These are phyloP conservation scores for Archilochus colubris DNA, from an alignment of 2,113 vertebrate genomes.

Conservation along the genomic window DNA sequence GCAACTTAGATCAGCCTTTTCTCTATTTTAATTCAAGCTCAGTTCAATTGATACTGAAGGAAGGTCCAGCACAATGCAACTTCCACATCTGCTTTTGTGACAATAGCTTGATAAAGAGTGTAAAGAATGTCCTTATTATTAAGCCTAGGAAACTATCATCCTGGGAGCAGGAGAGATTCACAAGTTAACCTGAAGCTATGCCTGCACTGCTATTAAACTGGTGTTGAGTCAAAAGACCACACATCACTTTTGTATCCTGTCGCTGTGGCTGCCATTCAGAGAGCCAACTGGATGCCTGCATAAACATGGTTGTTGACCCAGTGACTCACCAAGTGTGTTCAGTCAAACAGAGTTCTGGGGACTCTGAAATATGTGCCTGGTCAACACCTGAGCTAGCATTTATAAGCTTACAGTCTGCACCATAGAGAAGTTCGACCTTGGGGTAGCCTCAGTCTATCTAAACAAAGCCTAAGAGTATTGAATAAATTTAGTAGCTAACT, in stretches of 20 bases:
- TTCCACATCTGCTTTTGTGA: background rate
- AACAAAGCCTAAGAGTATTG: background rate
- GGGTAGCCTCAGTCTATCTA: conserved; percentile 10
- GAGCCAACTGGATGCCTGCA: background rate
- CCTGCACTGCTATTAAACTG: background rate
- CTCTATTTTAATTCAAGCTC: background rate
- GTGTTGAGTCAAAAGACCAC: background rate
- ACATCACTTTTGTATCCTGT: background rate
- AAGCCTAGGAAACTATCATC: background rate
- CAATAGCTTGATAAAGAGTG: background rate
- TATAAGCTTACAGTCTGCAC: background rate
- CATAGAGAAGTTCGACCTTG: background rate
- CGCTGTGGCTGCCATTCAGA: background rate
- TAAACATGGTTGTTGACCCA: conserved; percentile 20
- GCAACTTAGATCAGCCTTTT: background rate
- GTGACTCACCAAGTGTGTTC: background rate
- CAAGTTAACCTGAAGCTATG: background rate
- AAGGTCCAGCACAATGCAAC: background rate
- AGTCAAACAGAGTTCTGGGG: background rate
- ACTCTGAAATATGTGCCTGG: background rate
- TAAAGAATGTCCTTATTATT: background rate
- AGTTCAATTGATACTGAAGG: background rate
- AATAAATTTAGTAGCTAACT: conserved; percentile 28
- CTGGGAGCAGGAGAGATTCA: background rate
- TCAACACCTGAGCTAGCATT: conserved; percentile 35